Conservation (phyloP, 2,888 invertebrate species). For the Machimus rusticus region DNA sequence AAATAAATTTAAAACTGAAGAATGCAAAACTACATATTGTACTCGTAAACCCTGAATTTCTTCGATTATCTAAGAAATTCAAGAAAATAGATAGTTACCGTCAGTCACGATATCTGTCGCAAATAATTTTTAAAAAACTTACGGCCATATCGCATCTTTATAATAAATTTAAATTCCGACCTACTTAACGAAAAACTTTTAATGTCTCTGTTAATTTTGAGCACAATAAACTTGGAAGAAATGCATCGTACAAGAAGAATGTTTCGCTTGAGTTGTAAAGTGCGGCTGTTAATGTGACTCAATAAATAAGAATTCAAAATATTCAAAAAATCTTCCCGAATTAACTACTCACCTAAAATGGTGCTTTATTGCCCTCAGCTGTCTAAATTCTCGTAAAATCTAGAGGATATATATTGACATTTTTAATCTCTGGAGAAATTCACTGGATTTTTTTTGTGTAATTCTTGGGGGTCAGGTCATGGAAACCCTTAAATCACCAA, state of each 20-base stretch:
- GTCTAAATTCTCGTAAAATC: conserved; percentile 36
- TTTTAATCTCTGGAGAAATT: conserved; percentile 35
- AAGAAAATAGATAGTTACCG: neutral
- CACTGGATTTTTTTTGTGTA: conserved; percentile 33
- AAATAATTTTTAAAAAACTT: neutral
- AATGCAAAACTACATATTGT: neutral
- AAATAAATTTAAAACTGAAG: neutral
- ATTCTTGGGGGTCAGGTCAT: conserved; percentile 34
- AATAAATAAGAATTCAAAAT: conserved; percentile 6
- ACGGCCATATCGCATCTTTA: neutral
- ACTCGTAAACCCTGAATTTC: neutral
- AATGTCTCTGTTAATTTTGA: neutral
- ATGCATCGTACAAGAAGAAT: neutral
- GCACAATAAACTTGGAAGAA: neutral
- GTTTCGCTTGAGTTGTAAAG: neutral
- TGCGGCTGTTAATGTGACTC: neutral
- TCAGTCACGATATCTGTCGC: neutral
- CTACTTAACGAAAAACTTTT: neutral
- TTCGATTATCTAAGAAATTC: neutral
- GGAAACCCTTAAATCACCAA: conserved; percentile 25
- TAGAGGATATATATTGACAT: conserved; percentile 14
- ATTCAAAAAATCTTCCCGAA: conserved; percentile 28
- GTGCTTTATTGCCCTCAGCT: conserved; percentile 37
- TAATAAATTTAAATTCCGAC: neutral
- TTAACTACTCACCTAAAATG: neutral